Evolutionary conservation across 2,113 vertebrate species (phyloP).

Genomic region (Climacteris rufus): DNA sequence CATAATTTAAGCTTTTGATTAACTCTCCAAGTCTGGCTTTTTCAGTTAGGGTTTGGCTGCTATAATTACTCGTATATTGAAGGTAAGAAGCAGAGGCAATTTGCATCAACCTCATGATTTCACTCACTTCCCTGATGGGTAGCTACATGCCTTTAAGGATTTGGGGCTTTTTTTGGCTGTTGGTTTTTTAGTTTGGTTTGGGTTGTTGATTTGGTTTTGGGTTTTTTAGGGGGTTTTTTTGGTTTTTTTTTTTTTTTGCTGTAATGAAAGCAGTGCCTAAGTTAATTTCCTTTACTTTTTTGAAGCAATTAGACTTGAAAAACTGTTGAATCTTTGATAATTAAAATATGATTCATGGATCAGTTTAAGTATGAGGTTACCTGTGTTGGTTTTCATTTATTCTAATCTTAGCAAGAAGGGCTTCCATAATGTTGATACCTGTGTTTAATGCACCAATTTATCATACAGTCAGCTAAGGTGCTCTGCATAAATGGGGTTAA

Average conservation of each 20-base stretch:
- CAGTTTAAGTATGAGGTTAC: neutral
- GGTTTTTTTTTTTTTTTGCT: neutral
- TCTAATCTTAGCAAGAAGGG: neutral
- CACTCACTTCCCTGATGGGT: neutral
- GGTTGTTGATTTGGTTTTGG: neutral
- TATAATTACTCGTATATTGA: neutral
- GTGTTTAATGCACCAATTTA: neutral
- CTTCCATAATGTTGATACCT: accelerated
- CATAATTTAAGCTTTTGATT: neutral
- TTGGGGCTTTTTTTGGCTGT: neutral
- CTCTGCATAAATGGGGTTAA: neutral
- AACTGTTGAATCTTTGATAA: neutral
- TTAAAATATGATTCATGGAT: neutral
- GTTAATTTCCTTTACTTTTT: neutral
- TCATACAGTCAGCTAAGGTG: neutral
- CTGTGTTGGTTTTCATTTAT: neutral
- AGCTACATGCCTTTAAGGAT: neutral
- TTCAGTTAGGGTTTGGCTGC: neutral
- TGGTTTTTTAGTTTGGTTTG: neutral
- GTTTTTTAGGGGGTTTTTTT: no score
- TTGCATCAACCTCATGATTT: neutral
- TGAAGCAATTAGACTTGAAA: neutral
- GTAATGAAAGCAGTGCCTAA: neutral
- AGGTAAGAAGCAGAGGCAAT: neutral
- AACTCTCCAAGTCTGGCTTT: neutral